These are phyloP conservation scores for Aspiorhynchus laticeps DNA, from an alignment of 2,113 vertebrate species.

Conservation along the genomic window DNA sequence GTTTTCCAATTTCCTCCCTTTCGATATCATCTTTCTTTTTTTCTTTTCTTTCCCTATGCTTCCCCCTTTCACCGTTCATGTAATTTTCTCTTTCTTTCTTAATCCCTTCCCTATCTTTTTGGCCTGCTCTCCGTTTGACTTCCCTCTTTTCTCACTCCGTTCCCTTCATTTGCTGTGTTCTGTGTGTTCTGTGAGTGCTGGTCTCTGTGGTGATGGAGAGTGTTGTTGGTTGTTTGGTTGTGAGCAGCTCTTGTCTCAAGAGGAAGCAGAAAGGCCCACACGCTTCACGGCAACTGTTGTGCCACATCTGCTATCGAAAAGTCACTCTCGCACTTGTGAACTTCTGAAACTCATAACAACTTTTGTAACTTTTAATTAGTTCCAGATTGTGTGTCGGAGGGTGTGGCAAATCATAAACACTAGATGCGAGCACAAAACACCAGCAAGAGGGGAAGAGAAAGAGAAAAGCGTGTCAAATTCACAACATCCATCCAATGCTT, in stretches of 20 bases:
- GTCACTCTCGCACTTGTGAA: not conserved
- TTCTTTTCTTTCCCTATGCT: not conserved
- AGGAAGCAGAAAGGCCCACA: slow-evolving; percentile 6
- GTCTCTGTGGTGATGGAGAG: not conserved
- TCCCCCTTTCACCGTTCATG: not conserved
- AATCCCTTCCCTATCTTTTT: not conserved
- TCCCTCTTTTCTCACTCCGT: not conserved
- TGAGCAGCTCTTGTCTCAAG: slow-evolving; percentile 13
- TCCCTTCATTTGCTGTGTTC: not conserved
- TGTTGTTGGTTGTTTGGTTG: not conserved
- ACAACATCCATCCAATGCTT: not conserved
- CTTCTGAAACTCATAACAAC: slow-evolving; percentile 13
- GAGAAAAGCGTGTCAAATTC: not conserved
- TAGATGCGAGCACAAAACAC: not conserved
- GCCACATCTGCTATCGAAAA: slow-evolving; percentile 4
- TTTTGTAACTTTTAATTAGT: slow-evolving; percentile 32
- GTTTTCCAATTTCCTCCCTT: not conserved
- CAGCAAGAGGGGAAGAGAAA: not conserved
- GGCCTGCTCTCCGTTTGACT: not conserved
- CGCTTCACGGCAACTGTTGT: not conserved
- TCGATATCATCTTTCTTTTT: not conserved
- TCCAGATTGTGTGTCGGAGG: slow-evolving; percentile 3
- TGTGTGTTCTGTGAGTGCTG: not conserved
- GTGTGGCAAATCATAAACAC: slow-evolving; percentile 28
- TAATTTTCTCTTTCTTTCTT: not conserved